A percentile compares a stretch with the other conserved stretches of the same genome.
These are phyloP conservation scores for Anastatus disparis DNA, from an alignment of 1,140 invertebrate species.

Conservation along the genomic window DNA sequence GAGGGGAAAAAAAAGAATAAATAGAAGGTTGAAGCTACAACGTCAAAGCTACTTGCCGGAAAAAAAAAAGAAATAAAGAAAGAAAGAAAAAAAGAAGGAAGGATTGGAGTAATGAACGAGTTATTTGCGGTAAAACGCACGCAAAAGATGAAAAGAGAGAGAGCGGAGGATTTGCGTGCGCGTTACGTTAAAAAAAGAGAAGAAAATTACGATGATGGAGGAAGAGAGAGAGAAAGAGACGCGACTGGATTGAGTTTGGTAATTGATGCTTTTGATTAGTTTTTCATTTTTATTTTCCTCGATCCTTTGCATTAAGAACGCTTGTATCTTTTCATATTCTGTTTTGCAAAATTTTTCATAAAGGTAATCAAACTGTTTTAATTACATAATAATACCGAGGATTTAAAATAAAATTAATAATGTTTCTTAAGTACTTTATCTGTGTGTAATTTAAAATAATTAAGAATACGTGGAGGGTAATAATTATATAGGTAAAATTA, in stretches of 20 bases:
- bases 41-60: too few relatives aligned
- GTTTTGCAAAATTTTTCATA: too few relatives aligned
- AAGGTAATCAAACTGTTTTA: too few relatives aligned
- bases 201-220: neutral
- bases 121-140: neutral
- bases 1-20: neutral
- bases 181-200: neutral
- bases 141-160: neutral
- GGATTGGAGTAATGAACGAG: constrained; percentile 3
- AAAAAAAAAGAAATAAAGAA: neutral
- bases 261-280: neutral
- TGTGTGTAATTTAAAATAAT: too few relatives aligned
- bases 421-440: too few relatives aligned
- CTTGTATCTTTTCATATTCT: too few relatives aligned
- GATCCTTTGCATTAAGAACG: too few relatives aligned
- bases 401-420: too few relatives aligned
- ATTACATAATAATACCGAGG: too few relatives aligned
- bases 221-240: neutral
- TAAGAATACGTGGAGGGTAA: too few relatives aligned
- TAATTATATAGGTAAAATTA: too few relatives aligned
- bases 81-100: neutral
- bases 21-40: neutral
- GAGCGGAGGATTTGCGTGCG: neutral
- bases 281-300: too few relatives aligned
- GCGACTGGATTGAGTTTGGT: neutral